These are phyloP conservation scores for Emydura subglobosa DNA, from an alignment of 2,113 vertebrate species.

Conservation along the genomic window DNA sequence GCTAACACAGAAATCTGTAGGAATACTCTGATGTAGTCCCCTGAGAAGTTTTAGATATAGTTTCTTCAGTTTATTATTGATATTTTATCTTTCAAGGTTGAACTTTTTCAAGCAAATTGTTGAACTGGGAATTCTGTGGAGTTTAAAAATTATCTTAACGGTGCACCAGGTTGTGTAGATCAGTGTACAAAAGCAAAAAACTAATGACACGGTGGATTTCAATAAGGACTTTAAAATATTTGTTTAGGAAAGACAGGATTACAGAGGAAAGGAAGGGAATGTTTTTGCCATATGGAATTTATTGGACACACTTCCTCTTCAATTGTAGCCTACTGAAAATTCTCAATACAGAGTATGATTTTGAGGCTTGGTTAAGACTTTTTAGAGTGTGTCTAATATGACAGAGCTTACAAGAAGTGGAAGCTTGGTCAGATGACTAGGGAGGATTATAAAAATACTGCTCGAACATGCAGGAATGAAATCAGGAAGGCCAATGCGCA, in stretches of 20 bases:
- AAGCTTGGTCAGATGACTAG: too few species aligned
- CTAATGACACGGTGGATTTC: conserved; percentile 48
- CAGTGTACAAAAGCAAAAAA: conserved; percentile 55
- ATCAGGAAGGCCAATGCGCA: too few species aligned
- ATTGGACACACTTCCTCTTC: background rate
- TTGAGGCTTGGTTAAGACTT: background rate
- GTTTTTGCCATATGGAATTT: conserved; percentile 11
- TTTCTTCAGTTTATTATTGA: too few species aligned
- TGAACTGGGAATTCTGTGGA: conserved; percentile 30
- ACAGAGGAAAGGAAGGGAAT: conserved; percentile 29
- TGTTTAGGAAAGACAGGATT: conserved; percentile 59
- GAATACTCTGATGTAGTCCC: too few species aligned
- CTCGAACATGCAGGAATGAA: too few species aligned
- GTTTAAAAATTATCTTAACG: background rate
- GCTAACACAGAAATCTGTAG: background rate
- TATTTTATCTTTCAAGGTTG: conserved; percentile 44
- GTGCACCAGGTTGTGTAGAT: too few species aligned
- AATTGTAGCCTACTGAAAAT: background rate
- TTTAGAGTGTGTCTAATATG: background rate
- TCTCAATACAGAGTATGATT: background rate
- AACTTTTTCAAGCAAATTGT: conserved; percentile 54
- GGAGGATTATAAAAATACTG: too few species aligned
- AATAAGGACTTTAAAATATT: conserved; percentile 64
- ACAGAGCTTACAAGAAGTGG: too few species aligned
- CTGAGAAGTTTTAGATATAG: too few species aligned